These are phyloP conservation scores for Pachycephala philippinensis DNA, from an alignment of 2,113 vertebrate genomes.

Conservation along the genomic window DNA sequence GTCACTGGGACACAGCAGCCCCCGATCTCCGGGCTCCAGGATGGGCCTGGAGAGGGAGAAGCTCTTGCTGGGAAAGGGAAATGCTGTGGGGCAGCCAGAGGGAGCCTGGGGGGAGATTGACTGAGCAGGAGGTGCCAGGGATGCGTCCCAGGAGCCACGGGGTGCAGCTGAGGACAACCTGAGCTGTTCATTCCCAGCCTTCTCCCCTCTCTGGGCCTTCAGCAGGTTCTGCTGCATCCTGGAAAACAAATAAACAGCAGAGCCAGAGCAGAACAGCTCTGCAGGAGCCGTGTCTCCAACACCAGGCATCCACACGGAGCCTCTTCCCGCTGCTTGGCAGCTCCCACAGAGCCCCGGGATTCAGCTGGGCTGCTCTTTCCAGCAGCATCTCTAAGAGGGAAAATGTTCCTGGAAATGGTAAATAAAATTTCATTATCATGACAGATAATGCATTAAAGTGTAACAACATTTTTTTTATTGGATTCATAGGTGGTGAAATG, in stretches of 20 bases:
- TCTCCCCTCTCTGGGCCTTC: background rate
- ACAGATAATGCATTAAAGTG: background rate
- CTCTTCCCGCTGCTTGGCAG: background rate
- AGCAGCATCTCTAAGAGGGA: background rate
- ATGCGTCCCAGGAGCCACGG: accelerated
- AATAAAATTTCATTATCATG: conserved; percentile 39
- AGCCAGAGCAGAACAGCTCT: accelerated
- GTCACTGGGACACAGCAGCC: background rate
- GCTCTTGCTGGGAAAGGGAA: background rate
- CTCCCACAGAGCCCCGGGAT: accelerated
- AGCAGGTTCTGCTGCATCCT: background rate
- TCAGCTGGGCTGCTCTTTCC: background rate
- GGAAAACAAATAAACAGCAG: background rate
- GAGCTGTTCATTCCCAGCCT: background rate
- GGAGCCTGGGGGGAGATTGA: accelerated
- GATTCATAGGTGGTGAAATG: background rate
- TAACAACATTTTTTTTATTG: background rate
- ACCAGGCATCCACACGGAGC: accelerated
- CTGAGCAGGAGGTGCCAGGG: accelerated
- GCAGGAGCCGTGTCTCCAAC: accelerated
- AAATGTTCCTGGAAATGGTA: background rate
- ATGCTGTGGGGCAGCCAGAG: background rate
- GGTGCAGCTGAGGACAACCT: background rate
- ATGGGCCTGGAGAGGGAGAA: background rate
- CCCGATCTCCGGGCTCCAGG: accelerated